Conservation (phyloP, 1,140 invertebrate species). For the Drosophila triauraria region DNA sequence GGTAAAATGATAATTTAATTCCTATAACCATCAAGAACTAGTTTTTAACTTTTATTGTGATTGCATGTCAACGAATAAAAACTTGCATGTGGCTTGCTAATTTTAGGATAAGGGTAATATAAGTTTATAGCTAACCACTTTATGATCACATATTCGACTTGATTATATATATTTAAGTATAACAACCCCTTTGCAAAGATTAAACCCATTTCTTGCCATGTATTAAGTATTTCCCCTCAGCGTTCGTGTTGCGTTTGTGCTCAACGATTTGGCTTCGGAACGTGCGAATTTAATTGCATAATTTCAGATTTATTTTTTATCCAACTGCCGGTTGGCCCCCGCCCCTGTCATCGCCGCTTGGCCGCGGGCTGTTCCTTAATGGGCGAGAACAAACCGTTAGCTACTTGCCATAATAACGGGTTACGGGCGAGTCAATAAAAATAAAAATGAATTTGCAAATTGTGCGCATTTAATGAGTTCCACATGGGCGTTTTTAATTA, state of each 20-base stretch:
- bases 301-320: constrained; percentile 78
- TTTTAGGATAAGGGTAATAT: neutral
- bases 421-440: constrained; percentile 69
- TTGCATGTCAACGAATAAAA: neutral
- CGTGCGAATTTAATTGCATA: constrained; percentile 68
- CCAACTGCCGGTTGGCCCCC: constrained; percentile 12
- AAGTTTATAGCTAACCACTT: neutral
- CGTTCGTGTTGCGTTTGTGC: constrained; percentile 17
- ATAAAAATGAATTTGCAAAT: constrained; percentile 77
- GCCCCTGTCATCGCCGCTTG: constrained; percentile 13
- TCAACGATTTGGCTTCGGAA: constrained; percentile 44
- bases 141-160: neutral
- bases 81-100: neutral
- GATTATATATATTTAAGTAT: neutral
- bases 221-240: neutral
- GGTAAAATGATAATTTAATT: neutral
- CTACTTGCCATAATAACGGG: constrained; percentile 39
- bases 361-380: constrained; percentile 41
- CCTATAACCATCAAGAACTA: neutral
- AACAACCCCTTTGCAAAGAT: no score
- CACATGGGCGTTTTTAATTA: constrained; percentile 74
- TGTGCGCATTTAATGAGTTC: constrained; percentile 71
- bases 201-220: neutral
- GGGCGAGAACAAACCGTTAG: constrained; percentile 44
- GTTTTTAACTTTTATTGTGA: neutral